Conservation (phyloP, 1,140 invertebrate species). For the Orius insidiosus region DNA sequence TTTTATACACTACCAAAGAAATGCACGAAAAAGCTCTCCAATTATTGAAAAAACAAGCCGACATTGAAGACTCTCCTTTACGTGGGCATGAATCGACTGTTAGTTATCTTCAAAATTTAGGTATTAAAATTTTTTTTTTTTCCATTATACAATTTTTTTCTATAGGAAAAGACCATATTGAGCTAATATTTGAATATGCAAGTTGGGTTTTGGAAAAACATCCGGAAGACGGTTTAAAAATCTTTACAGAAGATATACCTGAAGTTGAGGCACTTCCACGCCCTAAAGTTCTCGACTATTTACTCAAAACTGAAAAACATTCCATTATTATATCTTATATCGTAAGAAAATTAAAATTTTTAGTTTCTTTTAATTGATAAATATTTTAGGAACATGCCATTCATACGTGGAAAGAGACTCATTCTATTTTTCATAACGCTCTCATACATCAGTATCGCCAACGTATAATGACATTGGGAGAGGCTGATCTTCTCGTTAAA, state of each 20-base stretch:
- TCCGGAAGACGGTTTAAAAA: conserved; percentile 80
- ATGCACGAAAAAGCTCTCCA: conserved; percentile 77
- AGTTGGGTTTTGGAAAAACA: conserved; percentile 74
- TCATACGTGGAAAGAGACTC: conserved; percentile 70
- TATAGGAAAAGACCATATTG: conserved; percentile 60
- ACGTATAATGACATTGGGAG: conserved; percentile 37
- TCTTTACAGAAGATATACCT: conserved; percentile 81
- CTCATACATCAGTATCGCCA: conserved; percentile 72
- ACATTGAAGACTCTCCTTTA: conserved; percentile 55
- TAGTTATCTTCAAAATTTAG: conserved; percentile 80
- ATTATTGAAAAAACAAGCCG: conserved; percentile 64
- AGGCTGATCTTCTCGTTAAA: conserved; percentile 39
- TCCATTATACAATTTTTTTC: conserved; percentile 17
- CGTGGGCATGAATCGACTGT: conserved; percentile 69
- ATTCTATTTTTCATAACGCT: conserved; percentile 75
- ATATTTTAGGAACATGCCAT: conserved; percentile 67
- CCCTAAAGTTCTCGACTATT: conserved; percentile 72
- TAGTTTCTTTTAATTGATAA: too few species aligned
- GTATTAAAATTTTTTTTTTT: conserved; percentile 26
- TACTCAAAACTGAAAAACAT: conserved; percentile 59
- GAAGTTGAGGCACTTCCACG: conserved; percentile 80
- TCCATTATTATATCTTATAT: conserved; percentile 74
- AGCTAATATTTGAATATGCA: conserved; percentile 88
- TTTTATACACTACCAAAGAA: conserved; percentile 83
- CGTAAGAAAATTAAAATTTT: conserved; percentile 24